A percentile compares a stretch with the other conserved stretches of the same genome.
These are phyloP conservation scores for Chaetophractus vellerosus DNA, from an alignment of 2,797 vertebrate species.

Conservation along the genomic window DNA sequence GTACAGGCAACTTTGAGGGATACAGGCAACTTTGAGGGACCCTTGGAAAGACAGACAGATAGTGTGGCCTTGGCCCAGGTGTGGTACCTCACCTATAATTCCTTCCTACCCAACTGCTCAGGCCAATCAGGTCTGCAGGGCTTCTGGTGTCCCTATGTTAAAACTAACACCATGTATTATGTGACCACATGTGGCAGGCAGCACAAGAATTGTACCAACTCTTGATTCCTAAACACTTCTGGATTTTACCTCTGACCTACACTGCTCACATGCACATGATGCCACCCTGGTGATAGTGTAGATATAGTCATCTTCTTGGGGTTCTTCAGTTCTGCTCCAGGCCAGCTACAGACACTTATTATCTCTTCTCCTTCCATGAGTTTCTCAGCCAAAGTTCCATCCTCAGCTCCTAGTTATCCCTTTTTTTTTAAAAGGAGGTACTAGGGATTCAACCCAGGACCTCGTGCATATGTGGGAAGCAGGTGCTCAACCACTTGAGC, in stretches of 20 bases:
- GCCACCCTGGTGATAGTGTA: background rate
- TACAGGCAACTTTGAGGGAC: background rate
- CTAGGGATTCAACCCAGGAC: no score
- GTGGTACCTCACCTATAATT: background rate
- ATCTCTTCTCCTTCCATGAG: background rate
- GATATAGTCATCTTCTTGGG: background rate
- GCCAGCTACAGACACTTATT: background rate
- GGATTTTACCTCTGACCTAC: background rate
- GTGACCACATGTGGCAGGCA: background rate
- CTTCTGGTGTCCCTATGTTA: background rate
- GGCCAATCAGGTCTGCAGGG: background rate
- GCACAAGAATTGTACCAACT: background rate
- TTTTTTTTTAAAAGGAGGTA: no score
- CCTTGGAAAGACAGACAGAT: background rate
- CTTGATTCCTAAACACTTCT: background rate
- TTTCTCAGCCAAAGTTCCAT: background rate
- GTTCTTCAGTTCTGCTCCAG: background rate
- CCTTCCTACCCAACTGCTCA: background rate
- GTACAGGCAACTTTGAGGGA: background rate
- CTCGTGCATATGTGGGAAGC: no score
- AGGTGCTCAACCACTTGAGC: no score
- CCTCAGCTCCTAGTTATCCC: background rate
- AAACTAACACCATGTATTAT: background rate
- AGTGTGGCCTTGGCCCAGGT: background rate
- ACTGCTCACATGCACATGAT: background rate